These are phyloP conservation scores for Rhaphigaster nebulosa DNA, from an alignment of 2,888 invertebrate genomes.

Conservation along the genomic window DNA sequence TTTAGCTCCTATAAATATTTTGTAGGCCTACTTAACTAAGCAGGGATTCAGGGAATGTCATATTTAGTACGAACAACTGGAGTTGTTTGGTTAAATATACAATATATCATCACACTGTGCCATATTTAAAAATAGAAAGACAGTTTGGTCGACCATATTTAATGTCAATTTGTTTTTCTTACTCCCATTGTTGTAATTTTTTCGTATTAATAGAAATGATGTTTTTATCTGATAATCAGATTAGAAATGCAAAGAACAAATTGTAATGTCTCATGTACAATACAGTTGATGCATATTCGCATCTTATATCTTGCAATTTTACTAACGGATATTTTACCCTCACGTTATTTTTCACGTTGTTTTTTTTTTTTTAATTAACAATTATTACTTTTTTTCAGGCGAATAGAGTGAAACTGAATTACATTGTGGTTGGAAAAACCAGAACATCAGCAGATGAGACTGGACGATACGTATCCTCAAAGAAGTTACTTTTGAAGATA, in stretches of 20 bases:
- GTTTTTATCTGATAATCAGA: neutral
- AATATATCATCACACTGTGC: too few relatives aligned
- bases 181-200: too few relatives aligned
- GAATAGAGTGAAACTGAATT: constrained; percentile 28
- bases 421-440: constrained; percentile 14
- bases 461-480: constrained; percentile 9
- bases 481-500: neutral
- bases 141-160: neutral
- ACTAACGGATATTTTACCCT: neutral
- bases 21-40: too few relatives aligned
- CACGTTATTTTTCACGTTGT: neutral
- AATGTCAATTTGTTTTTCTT: neutral
- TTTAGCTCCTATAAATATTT: too few relatives aligned
- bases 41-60: too few relatives aligned
- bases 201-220: neutral
- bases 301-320: neutral
- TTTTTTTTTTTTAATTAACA: neutral
- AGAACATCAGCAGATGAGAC: constrained; percentile 23
- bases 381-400: neutral
- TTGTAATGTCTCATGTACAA: neutral
- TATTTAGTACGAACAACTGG: too few relatives aligned
- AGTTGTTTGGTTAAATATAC: too few relatives aligned
- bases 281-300: neutral
- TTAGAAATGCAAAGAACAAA: neutral
- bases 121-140: neutral